Base-by-base conservation (phyloP, 2,888 invertebrate genomes). In the Chirona hameri region DNA sequence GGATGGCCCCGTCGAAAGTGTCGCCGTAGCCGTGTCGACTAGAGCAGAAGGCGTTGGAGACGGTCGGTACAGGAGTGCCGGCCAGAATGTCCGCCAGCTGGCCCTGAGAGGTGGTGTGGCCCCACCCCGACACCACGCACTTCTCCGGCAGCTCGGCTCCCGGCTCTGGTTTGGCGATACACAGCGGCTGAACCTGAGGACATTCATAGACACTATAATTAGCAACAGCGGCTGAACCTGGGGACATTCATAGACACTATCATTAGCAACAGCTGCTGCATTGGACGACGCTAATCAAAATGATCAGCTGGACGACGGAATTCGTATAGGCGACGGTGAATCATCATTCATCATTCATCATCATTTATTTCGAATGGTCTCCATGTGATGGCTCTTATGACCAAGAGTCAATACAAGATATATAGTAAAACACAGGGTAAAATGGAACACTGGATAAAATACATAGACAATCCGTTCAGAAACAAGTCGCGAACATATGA, bases 41-140 rank as follows among this genome's bases (percentile, higher is more conserved):
- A 21, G 4, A 21, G 24, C 76, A 76, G 76, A 76, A 39, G 39
- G 10, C 39, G 39, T 39, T 9, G 15, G 76, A 76, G 27, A 76
- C 76, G 39, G 29, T 29, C 39, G 76, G 76, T 9, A 76, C 39
- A 10, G 39, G 5, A 21, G 31, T 12, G 31, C 76, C 76, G 21
- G 76, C 39, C 76, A 76, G 76, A 7, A 39, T 1, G 21, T 31
- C 76, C 21, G 76, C 39, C 39, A 76, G 76, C 27, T 7, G 39
- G 76, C 76, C 76, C 14, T 15, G 2, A 18, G n/a, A 4, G 39
- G 9, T 39, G 31, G 21, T 18, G 21, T 9, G 39, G 27, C 76
- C 76, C 76, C 76, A 76, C 21, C 76, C 76, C 7, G 76, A 39
- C n/a, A n/a, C n/a, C n/a, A n/a, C n/a, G n/a, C n/a, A n/a, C n/a